Base-by-base conservation (phyloP, 2,888 invertebrate genomes). In the Plagodis pulveraria region DNA sequence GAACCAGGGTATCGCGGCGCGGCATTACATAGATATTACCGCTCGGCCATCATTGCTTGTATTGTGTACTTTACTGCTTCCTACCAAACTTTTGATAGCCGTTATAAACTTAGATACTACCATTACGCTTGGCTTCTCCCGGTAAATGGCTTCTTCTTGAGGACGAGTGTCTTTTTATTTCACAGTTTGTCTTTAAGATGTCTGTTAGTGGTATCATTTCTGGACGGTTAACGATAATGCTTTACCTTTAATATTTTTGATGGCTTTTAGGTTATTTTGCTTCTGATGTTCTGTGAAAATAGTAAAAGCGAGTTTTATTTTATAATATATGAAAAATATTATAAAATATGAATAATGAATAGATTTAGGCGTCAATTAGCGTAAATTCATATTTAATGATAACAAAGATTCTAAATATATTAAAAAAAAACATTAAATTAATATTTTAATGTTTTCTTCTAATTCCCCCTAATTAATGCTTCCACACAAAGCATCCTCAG, bases 101-200 rank as follows among this genome's bases (percentile, higher is more conserved):
- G 79, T 74, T 77, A 77, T 86, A 84, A 88, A 85, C 72, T 77
- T 85, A 81, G 22, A 85, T 78, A 81, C 77, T 79, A 80, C 74
- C 77, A 77, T 73, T 77, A 69, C 70, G 59, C 70, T 67, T 61
- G 67, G 69, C 55, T 63, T 53, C 61, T 63, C 63, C 62, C 67
- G 63, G 68, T 62, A 59, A 69, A 74, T 68, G 70, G 65, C 68
- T 59, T 58, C 58, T 54, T 67, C 63, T 70, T 71, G 65, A 70
- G 59, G 62, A 59, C 67, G 63, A 70, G 71, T 59, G 66, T 59
- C 72, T 77, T 81, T 84, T 85, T 82, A 83, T 82, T 76, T 72
- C 75, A 67, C 82, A 75, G 78, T 82, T 81, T 77, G 73, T 79
- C 76, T 76, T 79, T 76, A 80, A 76, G 76, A 62, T 50, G 60